Evolutionary conservation across 2,888 invertebrate genomes (phyloP).

Genomic region (Microctonus hyperodae): DNA sequence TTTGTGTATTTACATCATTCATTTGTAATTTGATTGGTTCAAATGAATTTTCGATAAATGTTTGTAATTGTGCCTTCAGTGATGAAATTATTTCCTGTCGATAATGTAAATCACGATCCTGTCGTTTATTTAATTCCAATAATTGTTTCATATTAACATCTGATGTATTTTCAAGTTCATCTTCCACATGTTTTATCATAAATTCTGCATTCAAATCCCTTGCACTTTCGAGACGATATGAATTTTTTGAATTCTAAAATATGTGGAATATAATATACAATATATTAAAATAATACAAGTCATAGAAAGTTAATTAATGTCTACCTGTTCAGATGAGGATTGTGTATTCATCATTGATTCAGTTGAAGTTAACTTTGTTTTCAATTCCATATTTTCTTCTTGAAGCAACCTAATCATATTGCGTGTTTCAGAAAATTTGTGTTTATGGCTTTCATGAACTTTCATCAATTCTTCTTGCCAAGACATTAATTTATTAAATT

Average conservation of each 20-base stretch:
- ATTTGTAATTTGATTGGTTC: conserved; percentile 27
- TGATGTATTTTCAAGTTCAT: not conserved
- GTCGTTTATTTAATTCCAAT: not conserved
- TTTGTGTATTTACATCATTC: conserved; percentile 15
- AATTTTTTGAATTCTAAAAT: too few relatives aligned
- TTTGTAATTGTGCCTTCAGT: conserved; percentile 37
- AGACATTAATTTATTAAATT: conserved; percentile 68
- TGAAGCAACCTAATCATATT: conserved; percentile 64
- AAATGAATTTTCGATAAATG: conserved; percentile 24
- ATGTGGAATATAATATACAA: too few relatives aligned
- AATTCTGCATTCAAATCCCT: not conserved
- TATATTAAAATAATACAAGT: too few relatives aligned
- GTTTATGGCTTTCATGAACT: conserved; percentile 70
- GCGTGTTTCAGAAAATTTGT: conserved; percentile 73
- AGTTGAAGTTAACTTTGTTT: conserved; percentile 34
- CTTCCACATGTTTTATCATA: too few relatives aligned
- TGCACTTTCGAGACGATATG: not conserved
- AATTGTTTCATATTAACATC: not conserved
- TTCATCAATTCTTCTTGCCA: conserved; percentile 73
- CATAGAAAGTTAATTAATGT: not conserved
- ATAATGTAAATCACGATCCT: conserved; percentile 32
- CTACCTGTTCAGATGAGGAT: conserved; percentile 4
- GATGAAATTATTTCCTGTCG: conserved; percentile 34
- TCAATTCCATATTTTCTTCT: conserved; percentile 55
- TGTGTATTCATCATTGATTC: conserved; percentile 17